Base-by-base conservation (phyloP, 2,888 invertebrate species). In the Melinaea menophilus region DNA sequence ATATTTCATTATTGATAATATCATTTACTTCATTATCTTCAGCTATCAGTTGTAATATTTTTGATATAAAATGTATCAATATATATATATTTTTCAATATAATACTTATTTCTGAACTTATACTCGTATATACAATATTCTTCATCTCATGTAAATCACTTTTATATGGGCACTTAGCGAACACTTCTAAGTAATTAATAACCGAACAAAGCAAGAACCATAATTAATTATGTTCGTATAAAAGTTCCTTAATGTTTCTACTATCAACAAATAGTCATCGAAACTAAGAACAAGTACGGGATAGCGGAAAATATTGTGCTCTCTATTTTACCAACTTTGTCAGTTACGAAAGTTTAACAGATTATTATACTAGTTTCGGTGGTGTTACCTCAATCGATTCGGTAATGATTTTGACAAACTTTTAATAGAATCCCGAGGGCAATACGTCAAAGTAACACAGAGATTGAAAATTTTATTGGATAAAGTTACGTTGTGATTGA, bases 351-450 rank as follows among this genome's bases (percentile, higher is more conserved):
- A 72, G 64, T 71, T 69, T 64, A 64, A 60, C 69, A 68, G 63
- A 68, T 71, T 71, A 71, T 71, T 72, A 67, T 67, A 67, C 64
- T 72, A 68, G 72, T 71, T 73, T 63, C 69, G 68, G 63, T 65
- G 66, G 63, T 56, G 65, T 61, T 64, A 59, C 58, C 62, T 64
- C 71, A 73, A 72, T 71, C 71, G 63, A 71, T 74, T 68, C 74
- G 71, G 79, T 79, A 79, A 73, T 76, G 75, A 74, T 77, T 81
- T 76, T 69, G 73, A 61, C 65, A 67, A 82, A 83, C 73, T 85
- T 84, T 79, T 80, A 80, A 81, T 82, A 72, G 79, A 66, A 68
- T 51, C 45, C 59, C 64, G 55, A 37, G 35, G 22, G 59, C 57
- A 59, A 56, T 67, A 64, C 58, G 60, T 60, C 62, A 62, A 57